Conservation (phyloP, 1,140 invertebrate genomes). For the Odontomachus brunneus region DNA sequence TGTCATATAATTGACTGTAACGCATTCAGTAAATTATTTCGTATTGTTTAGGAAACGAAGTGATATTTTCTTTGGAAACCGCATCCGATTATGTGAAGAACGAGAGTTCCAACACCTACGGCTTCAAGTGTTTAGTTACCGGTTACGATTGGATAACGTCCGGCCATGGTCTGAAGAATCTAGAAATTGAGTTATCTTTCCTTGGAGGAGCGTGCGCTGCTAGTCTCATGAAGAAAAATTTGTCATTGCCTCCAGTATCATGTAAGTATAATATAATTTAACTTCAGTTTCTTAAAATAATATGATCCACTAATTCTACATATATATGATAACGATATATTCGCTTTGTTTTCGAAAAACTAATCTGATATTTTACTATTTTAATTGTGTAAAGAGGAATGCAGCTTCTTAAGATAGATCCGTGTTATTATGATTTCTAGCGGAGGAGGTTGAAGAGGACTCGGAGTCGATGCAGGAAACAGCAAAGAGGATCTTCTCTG, state of each 20-base stretch:
- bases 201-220: slow-evolving; percentile 96
- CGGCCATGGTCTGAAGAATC: slow-evolving; percentile 89
- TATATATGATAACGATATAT: background rate
- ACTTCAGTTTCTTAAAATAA: slow-evolving; percentile 2
- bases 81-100: slow-evolving; percentile 98
- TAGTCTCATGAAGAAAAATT: slow-evolving; percentile 94
- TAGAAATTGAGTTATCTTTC: slow-evolving; percentile 96
- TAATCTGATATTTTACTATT: background rate
- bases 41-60: slow-evolving; percentile 91
- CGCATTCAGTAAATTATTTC: background rate
- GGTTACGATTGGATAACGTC: slow-evolving; percentile 94
- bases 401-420: slow-evolving; percentile 17
- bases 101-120: slow-evolving; percentile 93
- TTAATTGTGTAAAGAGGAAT: slow-evolving; percentile 29
- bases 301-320: background rate
- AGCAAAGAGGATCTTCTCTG: slow-evolving; percentile 89
- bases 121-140: slow-evolving; percentile 96
- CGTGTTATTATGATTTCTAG: slow-evolving; percentile 68
- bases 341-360: background rate
- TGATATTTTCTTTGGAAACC: slow-evolving; percentile 97
- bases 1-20: background rate
- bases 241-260: slow-evolving; percentile 89
- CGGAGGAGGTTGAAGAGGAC: slow-evolving; percentile 92
- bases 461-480: slow-evolving; percentile 90
- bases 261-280: slow-evolving; percentile 82